phyloP scores from a whole-genome alignment of 2,797 vertebrate genomes.

The Etheostoma nigrum region DNA sequence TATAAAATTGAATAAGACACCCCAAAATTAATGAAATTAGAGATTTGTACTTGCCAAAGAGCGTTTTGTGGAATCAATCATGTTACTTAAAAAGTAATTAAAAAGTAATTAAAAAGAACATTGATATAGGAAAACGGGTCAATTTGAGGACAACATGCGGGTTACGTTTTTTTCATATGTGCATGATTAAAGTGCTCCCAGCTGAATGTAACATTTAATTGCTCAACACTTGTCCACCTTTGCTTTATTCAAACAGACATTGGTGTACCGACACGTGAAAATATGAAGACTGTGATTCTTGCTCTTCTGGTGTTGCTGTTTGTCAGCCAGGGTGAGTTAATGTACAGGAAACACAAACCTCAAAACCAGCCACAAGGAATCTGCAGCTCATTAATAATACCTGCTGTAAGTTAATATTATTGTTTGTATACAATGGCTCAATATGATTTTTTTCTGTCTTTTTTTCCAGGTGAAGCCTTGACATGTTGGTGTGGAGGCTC shows the following conservation, averaged over 20 bases:
- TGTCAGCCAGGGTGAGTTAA: conserved; percentile 53
- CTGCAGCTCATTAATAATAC: neutral
- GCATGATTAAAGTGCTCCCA: rapidly evolving
- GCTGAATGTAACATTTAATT: neutral
- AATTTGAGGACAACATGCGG: too few species aligned
- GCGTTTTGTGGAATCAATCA: too few species aligned
- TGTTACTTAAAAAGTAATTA: too few species aligned
- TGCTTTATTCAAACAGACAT: neutral
- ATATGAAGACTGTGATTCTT: conserved; percentile 60
- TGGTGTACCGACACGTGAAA: neutral
- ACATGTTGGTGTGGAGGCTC: conserved; percentile 32
- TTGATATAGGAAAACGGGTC: too few species aligned
- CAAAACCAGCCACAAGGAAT: neutral
- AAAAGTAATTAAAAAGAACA: too few species aligned
- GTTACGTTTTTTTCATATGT: rapidly evolving
- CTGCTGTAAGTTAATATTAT: too few species aligned
- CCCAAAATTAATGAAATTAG: too few species aligned
- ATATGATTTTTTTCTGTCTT: neutral
- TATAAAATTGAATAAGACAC: too few species aligned
- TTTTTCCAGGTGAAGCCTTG: conserved; percentile 46
- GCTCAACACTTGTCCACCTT: neutral
- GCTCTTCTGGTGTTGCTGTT: conserved; percentile 43
- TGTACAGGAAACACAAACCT: neutral
- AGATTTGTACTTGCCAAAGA: too few species aligned
- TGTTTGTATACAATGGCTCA: neutral